These are phyloP conservation scores for Desmophyllum pertusum DNA, from an alignment of 92 coral and sea anemone species.

Conservation along the genomic window DNA sequence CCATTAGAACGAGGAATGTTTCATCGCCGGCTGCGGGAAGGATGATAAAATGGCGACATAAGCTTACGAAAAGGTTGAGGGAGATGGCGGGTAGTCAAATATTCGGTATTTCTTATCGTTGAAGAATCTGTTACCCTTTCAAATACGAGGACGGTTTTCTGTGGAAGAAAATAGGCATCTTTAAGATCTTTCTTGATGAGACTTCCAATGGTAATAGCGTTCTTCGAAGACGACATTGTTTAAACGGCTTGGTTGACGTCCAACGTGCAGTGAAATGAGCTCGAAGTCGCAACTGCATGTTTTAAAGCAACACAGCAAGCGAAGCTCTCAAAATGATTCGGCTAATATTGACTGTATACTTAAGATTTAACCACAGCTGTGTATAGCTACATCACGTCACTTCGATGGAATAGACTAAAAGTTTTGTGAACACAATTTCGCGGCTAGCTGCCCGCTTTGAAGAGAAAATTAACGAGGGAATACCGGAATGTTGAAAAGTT, in stretches of 20 bases:
- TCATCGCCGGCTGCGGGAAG: not conserved
- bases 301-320: not conserved
- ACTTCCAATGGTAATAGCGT: not conserved
- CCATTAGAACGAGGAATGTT: not conserved
- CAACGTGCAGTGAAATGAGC: not conserved
- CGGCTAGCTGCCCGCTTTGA: no score
- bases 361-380: not conserved
- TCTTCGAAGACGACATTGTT: not conserved
- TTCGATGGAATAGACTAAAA: no score
- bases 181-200: not conserved
- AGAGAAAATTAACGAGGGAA: no score
- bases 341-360: no score
- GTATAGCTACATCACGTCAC: no score
- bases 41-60: not conserved
- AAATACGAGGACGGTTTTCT: not conserved
- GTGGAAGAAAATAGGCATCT: not conserved
- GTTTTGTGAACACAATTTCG: no score
- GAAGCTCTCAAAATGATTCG: no score
- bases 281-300: not conserved
- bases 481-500: no score
- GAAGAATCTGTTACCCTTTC: not conserved
- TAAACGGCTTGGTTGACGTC: not conserved
- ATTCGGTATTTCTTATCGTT: constrained; percentile 12
- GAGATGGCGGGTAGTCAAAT: not conserved
- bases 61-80: not conserved